These are phyloP conservation scores for Odocoileus hemionus DNA, from an alignment of 2,113 vertebrate genomes.

Conservation along the genomic window DNA sequence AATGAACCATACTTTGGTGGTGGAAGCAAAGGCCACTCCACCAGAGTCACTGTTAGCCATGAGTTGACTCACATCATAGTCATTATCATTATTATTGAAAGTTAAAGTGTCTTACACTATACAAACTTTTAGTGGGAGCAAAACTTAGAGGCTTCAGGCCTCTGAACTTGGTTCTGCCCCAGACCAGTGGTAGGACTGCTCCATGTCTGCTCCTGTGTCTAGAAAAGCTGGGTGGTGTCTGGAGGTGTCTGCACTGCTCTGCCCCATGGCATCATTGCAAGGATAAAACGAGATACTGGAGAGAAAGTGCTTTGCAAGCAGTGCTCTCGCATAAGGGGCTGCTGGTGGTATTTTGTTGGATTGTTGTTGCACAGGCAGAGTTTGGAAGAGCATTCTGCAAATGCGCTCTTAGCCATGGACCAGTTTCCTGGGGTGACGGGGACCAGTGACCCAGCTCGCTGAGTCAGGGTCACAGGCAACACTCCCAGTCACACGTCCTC, in stretches of 20 bases:
- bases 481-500: rapidly evolving
- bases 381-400: not conserved
- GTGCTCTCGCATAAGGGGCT: rapidly evolving
- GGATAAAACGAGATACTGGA: not conserved
- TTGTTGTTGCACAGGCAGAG: not conserved
- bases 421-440: not conserved
- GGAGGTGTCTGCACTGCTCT: not conserved
- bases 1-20: not conserved
- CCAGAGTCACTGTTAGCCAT: not conserved
- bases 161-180: not conserved
- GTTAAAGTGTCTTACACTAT: not conserved
- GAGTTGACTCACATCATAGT: not conserved
- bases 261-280: not conserved
- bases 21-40: not conserved
- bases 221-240: not conserved
- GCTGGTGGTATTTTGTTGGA: not conserved
- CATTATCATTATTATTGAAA: not conserved
- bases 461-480: not conserved
- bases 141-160: not conserved
- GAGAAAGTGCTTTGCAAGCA: not conserved
- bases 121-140: not conserved
- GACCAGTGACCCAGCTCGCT: rapidly evolving
- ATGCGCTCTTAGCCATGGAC: not conserved
- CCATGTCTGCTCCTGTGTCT: not conserved
- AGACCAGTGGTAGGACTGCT: too few species aligned